Conservation (phyloP, 1,140 invertebrate genomes). For the Bombus cullumanus region DNA sequence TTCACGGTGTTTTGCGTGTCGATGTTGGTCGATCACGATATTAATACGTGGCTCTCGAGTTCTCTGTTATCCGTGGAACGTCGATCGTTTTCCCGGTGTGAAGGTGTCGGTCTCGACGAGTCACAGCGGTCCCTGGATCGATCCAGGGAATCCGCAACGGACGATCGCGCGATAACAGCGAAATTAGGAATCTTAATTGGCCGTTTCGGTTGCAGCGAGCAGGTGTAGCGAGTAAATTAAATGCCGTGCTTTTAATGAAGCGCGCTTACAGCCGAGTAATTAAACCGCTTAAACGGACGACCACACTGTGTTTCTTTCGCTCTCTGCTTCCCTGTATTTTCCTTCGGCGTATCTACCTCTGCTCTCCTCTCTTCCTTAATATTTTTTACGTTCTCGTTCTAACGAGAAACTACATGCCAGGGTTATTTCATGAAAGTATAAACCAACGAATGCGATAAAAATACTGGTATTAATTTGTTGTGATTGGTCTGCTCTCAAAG, state of each 20-base stretch:
- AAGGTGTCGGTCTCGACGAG: background rate
- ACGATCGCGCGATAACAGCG: slow-evolving; percentile 42
- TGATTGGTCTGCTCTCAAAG: no score
- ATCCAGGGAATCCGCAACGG: background rate
- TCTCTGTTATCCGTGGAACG: background rate
- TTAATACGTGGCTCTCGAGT: background rate
- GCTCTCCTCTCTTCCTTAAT: no score
- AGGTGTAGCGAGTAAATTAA: slow-evolving; percentile 33
- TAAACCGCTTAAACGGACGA: slow-evolving; percentile 21
- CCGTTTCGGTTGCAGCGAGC: slow-evolving; percentile 32
- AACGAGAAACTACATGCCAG: no score
- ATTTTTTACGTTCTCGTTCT: no score
- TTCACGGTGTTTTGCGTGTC: background rate
- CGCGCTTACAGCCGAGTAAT: slow-evolving; percentile 16
- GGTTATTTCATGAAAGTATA: no score
- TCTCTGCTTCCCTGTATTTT: background rate
- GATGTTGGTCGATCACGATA: background rate
- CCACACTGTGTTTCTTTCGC: no score
- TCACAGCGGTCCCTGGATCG: background rate
- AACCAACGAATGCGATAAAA: no score
- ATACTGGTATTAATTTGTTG: no score
- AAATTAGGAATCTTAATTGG: slow-evolving; percentile 42
- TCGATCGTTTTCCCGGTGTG: background rate
- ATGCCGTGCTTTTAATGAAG: slow-evolving; percentile 34
- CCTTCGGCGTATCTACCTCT: background rate